These are phyloP conservation scores for Nephila pilipes DNA, from an alignment of 1,140 invertebrate species.

Conservation along the genomic window DNA sequence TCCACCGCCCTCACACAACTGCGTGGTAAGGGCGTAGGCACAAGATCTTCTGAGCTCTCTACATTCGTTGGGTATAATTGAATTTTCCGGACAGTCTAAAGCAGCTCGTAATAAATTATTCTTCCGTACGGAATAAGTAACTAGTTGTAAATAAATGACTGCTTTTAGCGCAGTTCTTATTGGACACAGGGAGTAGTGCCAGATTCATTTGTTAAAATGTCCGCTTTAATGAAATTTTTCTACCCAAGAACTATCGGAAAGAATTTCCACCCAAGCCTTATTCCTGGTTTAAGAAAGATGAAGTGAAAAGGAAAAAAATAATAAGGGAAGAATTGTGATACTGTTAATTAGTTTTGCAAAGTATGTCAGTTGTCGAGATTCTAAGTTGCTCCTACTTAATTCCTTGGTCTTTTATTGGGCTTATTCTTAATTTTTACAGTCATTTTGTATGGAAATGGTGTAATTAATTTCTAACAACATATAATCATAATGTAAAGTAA, in stretches of 20 bases:
- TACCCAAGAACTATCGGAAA: not conserved
- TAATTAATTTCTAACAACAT: no score
- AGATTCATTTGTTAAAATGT: constrained; percentile 74
- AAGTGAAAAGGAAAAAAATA: not conserved
- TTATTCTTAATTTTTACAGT: not conserved
- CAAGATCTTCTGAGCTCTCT: not conserved
- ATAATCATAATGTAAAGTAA: no score
- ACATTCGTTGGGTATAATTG: constrained; percentile 44
- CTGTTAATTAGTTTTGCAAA: constrained; percentile 57
- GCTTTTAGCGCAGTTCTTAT: constrained; percentile 70
- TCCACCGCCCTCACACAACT: not conserved
- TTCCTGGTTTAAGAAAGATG: not conserved
- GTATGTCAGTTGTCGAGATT: not conserved
- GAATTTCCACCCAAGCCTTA: constrained; percentile 10
- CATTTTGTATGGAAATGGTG: not conserved
- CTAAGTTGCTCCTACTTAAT: not conserved
- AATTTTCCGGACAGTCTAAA: constrained; percentile 72
- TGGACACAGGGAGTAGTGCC: constrained; percentile 29
- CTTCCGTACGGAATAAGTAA: constrained; percentile 68
- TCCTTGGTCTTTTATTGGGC: not conserved
- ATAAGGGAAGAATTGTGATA: constrained; percentile 34
- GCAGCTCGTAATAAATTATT: constrained; percentile 74
- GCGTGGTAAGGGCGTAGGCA: not conserved
- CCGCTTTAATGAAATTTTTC: constrained; percentile 73
- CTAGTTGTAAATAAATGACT: constrained; percentile 74